Conservation (phyloP, 2,888 invertebrate genomes). For the Tortrix viridana region DNA sequence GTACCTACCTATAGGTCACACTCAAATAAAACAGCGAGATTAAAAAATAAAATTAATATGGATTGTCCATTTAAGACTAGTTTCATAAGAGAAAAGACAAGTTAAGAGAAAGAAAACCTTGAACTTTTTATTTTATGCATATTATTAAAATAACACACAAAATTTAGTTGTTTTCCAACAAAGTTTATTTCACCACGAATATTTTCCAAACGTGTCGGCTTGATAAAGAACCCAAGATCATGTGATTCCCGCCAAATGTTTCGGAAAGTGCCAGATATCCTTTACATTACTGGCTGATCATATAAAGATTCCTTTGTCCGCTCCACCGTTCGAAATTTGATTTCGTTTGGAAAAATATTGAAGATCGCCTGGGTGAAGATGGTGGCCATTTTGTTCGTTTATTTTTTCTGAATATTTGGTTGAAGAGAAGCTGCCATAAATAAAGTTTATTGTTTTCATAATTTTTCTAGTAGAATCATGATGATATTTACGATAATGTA, state of each 20-base stretch:
- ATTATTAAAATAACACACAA: too few species aligned
- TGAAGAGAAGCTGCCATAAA: too few species aligned
- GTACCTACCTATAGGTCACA: too few species aligned
- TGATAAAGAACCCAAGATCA: constrained; percentile 35
- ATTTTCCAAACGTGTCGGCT: constrained; percentile 39
- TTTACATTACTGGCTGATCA: constrained; percentile 24
- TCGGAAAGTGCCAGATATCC: constrained; percentile 36
- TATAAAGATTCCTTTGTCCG: constrained; percentile 32
- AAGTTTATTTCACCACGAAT: constrained; percentile 3
- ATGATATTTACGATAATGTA: too few species aligned
- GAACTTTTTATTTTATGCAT: too few species aligned
- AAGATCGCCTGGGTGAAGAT: constrained; percentile 4
- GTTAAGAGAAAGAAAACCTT: too few species aligned
- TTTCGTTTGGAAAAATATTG: constrained; percentile 29
- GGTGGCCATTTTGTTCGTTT: neutral
- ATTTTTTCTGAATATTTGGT: neutral
- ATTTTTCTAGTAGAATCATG: too few species aligned
- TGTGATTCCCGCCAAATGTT: constrained; percentile 39
- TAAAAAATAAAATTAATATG: too few species aligned
- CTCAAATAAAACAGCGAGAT: too few species aligned
- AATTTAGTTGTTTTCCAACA: neutral
- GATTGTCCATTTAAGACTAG: too few species aligned
- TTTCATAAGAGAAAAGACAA: too few species aligned
- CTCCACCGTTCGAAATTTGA: constrained; percentile 21
- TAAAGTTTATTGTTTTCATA: too few species aligned